A percentile compares a stretch with the other conserved stretches of the same genome.
These are phyloP conservation scores for Mixornis gularis DNA, from an alignment of 2,113 vertebrate species.

Conservation along the genomic window DNA sequence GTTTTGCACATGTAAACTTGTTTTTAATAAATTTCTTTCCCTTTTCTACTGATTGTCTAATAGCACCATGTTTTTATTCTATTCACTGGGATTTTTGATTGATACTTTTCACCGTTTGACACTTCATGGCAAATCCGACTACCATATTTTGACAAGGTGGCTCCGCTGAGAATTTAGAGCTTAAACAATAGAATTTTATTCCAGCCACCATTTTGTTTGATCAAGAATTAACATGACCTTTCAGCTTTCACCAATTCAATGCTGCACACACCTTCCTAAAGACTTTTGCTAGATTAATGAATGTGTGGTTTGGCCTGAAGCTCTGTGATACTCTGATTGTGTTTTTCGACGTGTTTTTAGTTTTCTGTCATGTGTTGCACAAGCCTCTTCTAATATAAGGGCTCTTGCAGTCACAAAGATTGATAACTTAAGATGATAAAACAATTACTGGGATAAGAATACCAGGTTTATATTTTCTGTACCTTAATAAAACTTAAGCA, in stretches of 20 bases:
- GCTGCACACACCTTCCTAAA: background rate
- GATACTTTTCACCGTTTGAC: background rate
- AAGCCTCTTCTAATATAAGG: slow-evolving; percentile 4
- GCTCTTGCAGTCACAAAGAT: background rate
- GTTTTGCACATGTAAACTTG: background rate
- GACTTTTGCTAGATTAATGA: background rate
- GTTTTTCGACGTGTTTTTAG: background rate
- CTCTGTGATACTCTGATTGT: background rate
- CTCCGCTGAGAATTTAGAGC: background rate
- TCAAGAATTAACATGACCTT: background rate
- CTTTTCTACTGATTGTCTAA: background rate
- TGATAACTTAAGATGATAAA: background rate
- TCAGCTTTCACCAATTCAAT: background rate
- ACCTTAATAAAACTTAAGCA: background rate
- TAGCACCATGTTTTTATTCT: background rate
- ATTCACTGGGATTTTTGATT: background rate
- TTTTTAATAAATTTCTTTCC: background rate
- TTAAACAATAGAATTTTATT: background rate
- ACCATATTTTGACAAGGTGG: background rate
- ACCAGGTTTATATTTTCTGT: background rate
- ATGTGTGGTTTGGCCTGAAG: background rate
- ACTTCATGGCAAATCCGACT: background rate
- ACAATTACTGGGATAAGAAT: background rate
- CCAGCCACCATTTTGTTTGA: background rate
- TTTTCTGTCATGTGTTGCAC: background rate